Evolutionary conservation across 92 coral and sea anemone species (phyloP).

Genomic region (Umimayanthus chanpuru): DNA sequence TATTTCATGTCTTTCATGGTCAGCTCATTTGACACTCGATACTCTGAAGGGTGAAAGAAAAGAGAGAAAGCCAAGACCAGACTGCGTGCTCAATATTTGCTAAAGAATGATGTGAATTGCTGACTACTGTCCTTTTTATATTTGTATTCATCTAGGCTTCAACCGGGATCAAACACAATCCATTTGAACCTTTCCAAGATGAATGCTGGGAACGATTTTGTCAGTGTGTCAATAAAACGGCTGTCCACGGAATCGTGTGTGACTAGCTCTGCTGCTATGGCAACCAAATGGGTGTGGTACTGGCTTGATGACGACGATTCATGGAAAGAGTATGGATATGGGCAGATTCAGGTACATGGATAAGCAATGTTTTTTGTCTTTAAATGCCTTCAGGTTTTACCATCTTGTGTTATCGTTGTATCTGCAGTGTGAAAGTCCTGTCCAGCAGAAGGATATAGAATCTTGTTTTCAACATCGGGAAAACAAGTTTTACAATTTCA

Average conservation of each 20-base stretch:
- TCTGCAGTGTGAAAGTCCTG: conserved; percentile 1
- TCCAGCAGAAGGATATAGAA: conserved; percentile 53
- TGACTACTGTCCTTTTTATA: neutral
- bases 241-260: conserved; percentile 67
- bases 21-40: too few species aligned
- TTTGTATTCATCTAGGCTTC: conserved; percentile 30
- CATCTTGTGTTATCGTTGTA: neutral
- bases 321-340: conserved; percentile 68
- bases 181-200: conserved; percentile 51
- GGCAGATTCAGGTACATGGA: conserved; percentile 19
- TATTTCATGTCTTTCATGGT: too few species aligned
- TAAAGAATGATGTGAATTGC: neutral
- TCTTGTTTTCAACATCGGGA: conserved; percentile 42
- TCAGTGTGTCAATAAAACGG: conserved; percentile 48
- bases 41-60: too few species aligned
- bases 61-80: too few species aligned
- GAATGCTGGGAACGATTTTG: conserved; percentile 51
- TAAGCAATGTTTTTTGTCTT: too few species aligned
- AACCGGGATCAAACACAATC: conserved; percentile 50
- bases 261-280: conserved; percentile 46
- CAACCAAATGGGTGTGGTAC: conserved; percentile 84
- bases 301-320: conserved; percentile 53
- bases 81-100: too few species aligned
- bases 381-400: neutral
- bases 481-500: conserved; percentile 42